Base-by-base conservation (phyloP, 2,113 vertebrate species). In the Cervus canadensis region DNA sequence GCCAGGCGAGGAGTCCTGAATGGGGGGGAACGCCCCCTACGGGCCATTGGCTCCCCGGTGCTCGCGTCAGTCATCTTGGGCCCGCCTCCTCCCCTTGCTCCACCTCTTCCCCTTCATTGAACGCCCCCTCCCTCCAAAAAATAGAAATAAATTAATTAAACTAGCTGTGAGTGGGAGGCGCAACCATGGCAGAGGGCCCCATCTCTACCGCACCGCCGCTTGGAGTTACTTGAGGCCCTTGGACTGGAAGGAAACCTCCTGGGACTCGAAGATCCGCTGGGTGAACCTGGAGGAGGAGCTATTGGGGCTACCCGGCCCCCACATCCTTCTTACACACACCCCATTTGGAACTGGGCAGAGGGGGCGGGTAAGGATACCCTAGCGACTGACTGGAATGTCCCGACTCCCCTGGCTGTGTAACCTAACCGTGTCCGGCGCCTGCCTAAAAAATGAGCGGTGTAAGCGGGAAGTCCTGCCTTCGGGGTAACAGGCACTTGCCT, bases 1-100 rank as follows among this genome's bases (percentile, higher is more conserved):
- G 96, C 96, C 98, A 94, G 97, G 98, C 98, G 88, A 98, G 98
- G 97, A 98, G 97, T 98, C 97, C 98, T 98, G 98, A 99, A 98
- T 98, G 98, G 98, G 96, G 19, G 94, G 98, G 95, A 98, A 98
- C 98, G 97, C 98, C 99, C 97, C 98, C 97, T 94, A 30, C 17
- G 16, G 87, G 48, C 60, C 97, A 99, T 99, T 99, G 98, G 99
- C 91, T 93, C 40, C 64, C 43, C 11, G 4, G 7, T 2, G 21
- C 13, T 13, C 10, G 30, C 98, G 98, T 97, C 98, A 97, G 97
- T 89, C 95, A 94, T 54, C 45, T 52, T 43, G 56, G 92, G 13
- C 25, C 98, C 98, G 83, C 98, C 98, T 76, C 43, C 90, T 36
- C 23, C 17, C 28, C 16, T 91, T 30, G 84, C 94, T 89, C 97